Evolutionary conservation across 1,140 invertebrate genomes (phyloP).

Genomic region (Magallana gigas): DNA sequence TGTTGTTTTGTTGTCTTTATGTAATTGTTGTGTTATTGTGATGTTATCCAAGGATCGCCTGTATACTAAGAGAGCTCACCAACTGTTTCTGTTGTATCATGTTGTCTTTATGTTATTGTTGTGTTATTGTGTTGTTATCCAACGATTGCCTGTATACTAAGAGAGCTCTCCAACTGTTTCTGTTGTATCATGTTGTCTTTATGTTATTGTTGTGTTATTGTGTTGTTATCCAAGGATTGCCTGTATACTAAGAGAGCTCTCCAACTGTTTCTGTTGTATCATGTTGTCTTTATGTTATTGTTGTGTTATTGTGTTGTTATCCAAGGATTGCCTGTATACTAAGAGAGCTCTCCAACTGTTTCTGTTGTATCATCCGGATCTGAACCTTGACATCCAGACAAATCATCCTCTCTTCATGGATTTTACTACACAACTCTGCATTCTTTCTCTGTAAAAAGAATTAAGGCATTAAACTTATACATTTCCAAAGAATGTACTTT

Average conservation of each 20-base stretch:
- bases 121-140: not conserved
- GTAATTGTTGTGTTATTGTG: not conserved
- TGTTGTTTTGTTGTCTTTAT: not conserved
- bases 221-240: too few relatives aligned
- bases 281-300: too few relatives aligned
- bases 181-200: not conserved
- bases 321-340: constrained; percentile 49
- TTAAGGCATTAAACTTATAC: too few relatives aligned
- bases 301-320: not conserved
- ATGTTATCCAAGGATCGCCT: too few relatives aligned
- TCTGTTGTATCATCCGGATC: constrained; percentile 78
- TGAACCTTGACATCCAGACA: constrained; percentile 81
- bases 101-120: not conserved
- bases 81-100: not conserved
- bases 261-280: too few relatives aligned
- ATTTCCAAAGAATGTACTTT: too few relatives aligned
- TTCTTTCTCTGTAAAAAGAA: constrained; percentile 78
- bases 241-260: too few relatives aligned
- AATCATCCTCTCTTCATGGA: constrained; percentile 81
- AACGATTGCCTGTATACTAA: constrained; percentile 46
- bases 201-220: too few relatives aligned
- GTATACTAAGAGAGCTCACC: too few relatives aligned
- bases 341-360: constrained; percentile 69
- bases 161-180: not conserved
- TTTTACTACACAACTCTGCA: constrained; percentile 79